These are phyloP conservation scores for Zingel zingel DNA, from an alignment of 2,113 vertebrate genomes.

Conservation along the genomic window DNA sequence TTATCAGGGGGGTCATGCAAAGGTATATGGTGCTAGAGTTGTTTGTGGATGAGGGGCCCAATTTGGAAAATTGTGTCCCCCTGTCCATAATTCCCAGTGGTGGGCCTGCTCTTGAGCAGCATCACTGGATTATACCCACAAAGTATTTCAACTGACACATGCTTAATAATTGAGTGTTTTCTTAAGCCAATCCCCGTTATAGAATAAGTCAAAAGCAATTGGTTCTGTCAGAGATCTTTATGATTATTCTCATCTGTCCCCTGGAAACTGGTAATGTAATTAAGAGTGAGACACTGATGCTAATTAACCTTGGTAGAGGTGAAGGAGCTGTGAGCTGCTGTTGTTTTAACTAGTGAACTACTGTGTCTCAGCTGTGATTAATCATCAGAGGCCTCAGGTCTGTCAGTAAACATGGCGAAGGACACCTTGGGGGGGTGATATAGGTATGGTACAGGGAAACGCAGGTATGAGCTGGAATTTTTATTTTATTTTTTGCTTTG, in stretches of 20 bases:
- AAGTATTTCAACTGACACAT: background rate
- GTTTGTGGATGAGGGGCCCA: too few relatives aligned
- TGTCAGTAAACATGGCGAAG: conserved; percentile 68
- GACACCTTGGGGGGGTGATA: conserved; percentile 75
- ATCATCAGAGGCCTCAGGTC: conserved; percentile 62
- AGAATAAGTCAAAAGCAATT: conserved; percentile 39
- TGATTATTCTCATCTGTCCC: conserved; percentile 59
- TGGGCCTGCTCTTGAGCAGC: too few relatives aligned
- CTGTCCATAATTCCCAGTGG: too few relatives aligned
- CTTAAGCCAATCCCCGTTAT: conserved; percentile 10
- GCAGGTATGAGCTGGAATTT: conserved; percentile 33
- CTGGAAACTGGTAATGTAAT: conserved; percentile 71
- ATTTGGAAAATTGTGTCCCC: too few relatives aligned
- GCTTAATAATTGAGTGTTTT: conserved; percentile 30
- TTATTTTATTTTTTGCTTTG: conserved; percentile 23
- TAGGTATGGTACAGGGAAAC: conserved; percentile 34
- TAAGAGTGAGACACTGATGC: conserved; percentile 66
- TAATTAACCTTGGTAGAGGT: conserved; percentile 80
- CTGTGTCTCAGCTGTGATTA: conserved; percentile 74
- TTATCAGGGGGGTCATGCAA: too few relatives aligned
- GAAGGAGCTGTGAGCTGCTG: conserved; percentile 73
- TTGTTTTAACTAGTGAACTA: conserved; percentile 71
- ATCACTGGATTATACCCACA: background rate
- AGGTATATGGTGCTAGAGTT: too few relatives aligned
- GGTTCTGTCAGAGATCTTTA: conserved; percentile 55